A percentile compares a stretch with the other conserved stretches of the same genome.
Conservation (phyloP, 2,113 vertebrate genomes). For the Lampris incognitus region DNA sequence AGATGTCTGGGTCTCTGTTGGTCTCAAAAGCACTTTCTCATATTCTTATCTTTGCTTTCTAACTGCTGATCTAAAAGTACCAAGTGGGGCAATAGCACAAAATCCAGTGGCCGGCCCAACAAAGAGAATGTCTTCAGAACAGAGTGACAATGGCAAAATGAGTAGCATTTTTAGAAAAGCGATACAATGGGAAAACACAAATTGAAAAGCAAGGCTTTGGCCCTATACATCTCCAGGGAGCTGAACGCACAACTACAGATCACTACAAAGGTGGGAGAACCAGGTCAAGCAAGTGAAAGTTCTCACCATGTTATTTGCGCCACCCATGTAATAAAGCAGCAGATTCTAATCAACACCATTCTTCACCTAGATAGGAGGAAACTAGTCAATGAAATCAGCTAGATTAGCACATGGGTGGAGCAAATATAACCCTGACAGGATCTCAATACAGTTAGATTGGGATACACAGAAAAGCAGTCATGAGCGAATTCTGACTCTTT, state of each 20-base stretch:
- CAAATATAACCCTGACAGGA: too few relatives aligned
- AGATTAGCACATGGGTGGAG: too few relatives aligned
- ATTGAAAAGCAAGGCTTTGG: conserved; percentile 1
- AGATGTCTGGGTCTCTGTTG: conserved; percentile 53
- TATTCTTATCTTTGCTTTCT: conserved; percentile 56
- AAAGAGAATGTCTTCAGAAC: conserved; percentile 16
- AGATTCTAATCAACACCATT: too few relatives aligned
- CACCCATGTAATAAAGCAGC: too few relatives aligned
- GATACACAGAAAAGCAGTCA: too few relatives aligned
- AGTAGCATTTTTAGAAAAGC: neutral
- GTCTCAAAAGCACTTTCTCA: conserved; percentile 63
- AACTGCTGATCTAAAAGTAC: conserved; percentile 55
- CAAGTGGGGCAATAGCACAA: conserved; percentile 28
- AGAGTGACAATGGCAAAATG: neutral
- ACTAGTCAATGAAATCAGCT: too few relatives aligned
- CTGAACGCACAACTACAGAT: conserved; percentile 25
- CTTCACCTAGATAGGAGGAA: too few relatives aligned
- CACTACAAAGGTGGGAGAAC: conserved; percentile 3
- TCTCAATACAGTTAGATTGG: too few relatives aligned
- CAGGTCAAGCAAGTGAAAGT: too few relatives aligned
- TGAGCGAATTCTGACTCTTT: too few relatives aligned
- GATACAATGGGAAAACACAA: conserved; percentile 25
- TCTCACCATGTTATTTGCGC: too few relatives aligned
- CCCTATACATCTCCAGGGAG: neutral
- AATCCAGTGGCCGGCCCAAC: conserved; percentile 29